phyloP scores from a whole-genome alignment of 1,140 invertebrate species.

The Brachionus rotundiformis region DNA sequence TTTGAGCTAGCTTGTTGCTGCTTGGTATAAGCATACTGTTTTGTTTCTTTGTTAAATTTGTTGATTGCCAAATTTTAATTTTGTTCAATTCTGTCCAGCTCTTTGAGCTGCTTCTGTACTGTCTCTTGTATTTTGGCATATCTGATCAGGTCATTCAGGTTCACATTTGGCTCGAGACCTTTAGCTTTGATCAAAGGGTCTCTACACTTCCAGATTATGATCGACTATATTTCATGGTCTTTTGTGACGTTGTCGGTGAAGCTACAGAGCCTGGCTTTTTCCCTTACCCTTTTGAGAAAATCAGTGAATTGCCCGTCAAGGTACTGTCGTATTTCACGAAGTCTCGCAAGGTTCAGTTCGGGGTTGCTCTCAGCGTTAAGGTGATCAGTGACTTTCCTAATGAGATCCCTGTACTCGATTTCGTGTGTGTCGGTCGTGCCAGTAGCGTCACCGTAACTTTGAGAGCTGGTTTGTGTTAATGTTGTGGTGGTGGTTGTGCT shows the following conservation, averaged over 20 bases:
- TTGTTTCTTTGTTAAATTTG: not conserved
- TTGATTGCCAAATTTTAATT: not conserved
- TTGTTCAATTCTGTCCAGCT: not conserved
- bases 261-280: too few species aligned
- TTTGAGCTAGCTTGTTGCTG: not conserved
- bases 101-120: not conserved
- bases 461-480: not conserved
- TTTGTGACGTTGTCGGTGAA: not conserved
- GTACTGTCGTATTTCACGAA: not conserved
- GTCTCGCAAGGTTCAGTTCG: not conserved
- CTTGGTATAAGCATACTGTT: not conserved
- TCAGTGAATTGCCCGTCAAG: not conserved
- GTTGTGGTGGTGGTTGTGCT: not conserved
- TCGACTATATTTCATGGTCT: not conserved
- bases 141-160: not conserved
- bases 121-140: not conserved
- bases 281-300: not conserved
- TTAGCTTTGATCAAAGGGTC: not conserved
- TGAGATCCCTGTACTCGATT: not conserved
- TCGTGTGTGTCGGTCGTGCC: not conserved
- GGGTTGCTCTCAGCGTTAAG: not conserved
- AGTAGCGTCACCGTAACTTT: not conserved
- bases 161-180: not conserved
- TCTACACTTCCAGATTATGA: not conserved
- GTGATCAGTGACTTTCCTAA: not conserved